Conservation (phyloP, 2,888 invertebrate genomes). For the Chloromyia formosa region DNA sequence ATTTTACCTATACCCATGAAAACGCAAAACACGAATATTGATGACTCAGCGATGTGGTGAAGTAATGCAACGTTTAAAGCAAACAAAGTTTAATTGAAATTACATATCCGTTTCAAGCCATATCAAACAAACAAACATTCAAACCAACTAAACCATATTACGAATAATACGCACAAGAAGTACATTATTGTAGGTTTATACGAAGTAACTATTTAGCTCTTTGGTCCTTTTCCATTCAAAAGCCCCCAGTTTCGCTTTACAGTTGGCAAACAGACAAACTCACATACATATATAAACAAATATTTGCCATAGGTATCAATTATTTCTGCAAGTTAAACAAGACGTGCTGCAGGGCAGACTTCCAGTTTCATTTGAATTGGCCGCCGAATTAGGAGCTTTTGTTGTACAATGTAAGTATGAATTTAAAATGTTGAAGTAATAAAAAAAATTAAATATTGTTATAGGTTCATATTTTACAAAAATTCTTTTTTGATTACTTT, state of each 20-base stretch:
- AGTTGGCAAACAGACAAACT: slow-evolving; percentile 21
- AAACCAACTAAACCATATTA: slow-evolving; percentile 15
- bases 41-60: slow-evolving; percentile 50
- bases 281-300: slow-evolving; percentile 20
- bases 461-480: no score
- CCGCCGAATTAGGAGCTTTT: slow-evolving; percentile 90
- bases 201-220: slow-evolving; percentile 21
- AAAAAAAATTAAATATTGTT: no score
- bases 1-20: no score
- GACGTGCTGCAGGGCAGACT: slow-evolving; percentile 94
- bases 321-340: slow-evolving; percentile 96
- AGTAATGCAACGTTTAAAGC: slow-evolving; percentile 44
- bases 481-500: background rate
- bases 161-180: no score
- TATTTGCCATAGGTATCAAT: slow-evolving; percentile 82
- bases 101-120: slow-evolving; percentile 46
- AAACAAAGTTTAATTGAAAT: slow-evolving; percentile 53
- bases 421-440: slow-evolving; percentile 4
- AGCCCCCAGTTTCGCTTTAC: background rate
- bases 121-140: slow-evolving; percentile 29
- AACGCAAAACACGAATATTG: slow-evolving; percentile 46
- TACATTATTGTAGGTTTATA: background rate
- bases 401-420: slow-evolving; percentile 90
- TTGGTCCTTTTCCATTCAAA: background rate
- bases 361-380: slow-evolving; percentile 89